These are phyloP conservation scores for Abscondita cerata DNA, from an alignment of 2,888 invertebrate species.

Conservation along the genomic window DNA sequence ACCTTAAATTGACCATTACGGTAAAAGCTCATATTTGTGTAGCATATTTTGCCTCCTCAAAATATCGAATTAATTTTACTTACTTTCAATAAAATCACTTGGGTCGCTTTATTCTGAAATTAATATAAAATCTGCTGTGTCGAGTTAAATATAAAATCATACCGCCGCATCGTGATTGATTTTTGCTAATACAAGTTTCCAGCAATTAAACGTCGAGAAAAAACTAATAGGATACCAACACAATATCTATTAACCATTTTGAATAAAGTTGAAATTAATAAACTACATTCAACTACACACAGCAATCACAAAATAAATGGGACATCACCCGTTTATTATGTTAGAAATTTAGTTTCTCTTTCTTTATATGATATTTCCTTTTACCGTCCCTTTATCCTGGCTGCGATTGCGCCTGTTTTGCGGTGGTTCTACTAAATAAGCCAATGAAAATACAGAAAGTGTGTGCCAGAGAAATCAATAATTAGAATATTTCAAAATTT, in stretches of 20 bases:
- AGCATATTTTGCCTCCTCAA: neutral
- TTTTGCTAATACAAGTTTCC: neutral
- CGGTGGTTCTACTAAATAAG: neutral
- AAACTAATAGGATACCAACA: neutral
- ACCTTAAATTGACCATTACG: constrained; percentile 12
- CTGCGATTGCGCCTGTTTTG: neutral
- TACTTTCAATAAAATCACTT: neutral
- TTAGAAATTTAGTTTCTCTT: neutral
- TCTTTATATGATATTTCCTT: neutral
- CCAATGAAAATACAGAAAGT: constrained; percentile 3
- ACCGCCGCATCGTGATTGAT: constrained; percentile 6
- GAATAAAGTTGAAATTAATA: neutral
- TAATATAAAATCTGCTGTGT: neutral
- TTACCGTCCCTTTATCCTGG: neutral
- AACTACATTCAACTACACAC: neutral
- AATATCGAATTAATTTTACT: neutral
- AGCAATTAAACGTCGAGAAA: neutral
- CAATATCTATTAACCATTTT: neutral
- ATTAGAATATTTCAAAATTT: neutral
- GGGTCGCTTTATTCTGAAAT: constrained; percentile 6
- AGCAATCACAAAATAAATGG: neutral
- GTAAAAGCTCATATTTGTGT: constrained; percentile 3
- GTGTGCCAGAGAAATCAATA: constrained; percentile 1
- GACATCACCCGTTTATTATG: neutral
- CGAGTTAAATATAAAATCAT: neutral